Base-by-base conservation (phyloP, 2,888 invertebrate genomes). In the Cheilosia vulpina region DNA sequence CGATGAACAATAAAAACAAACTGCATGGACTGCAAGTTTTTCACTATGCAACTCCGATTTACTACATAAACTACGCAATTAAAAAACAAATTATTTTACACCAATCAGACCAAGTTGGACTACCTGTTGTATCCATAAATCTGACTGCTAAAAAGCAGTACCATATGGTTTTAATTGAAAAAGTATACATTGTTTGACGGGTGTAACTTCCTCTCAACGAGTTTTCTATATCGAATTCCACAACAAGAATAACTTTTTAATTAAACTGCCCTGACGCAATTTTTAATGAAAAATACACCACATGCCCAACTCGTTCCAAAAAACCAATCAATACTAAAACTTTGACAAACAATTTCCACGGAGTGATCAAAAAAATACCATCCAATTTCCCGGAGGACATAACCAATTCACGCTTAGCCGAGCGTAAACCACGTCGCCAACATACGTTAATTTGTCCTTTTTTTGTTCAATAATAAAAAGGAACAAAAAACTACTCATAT, bases 251-350 rank as follows among this genome's bases (percentile, higher is more conserved):
- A 38, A 47, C 47, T 47, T 47, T 47, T 47, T 17, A 47, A 47
- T 47, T 47, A 47, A 17, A 47, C 47, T n/a, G 17, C 17, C 45
- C 17, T 2, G 6, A n/a, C 45, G 2, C 15, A 9, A 3, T 7
- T 17, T 17, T 19, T 17, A 47, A 47, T 47, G 17, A 47, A 47
- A 47, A 47, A 9, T 9, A 47, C 47, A 19, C 17, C 62, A 43
- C 43, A 71, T 52, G 63, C 50, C 17, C 17, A 41, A 38, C 43
- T 47, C 60, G 1, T 9, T 52, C 43, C 24, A 11, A n/a, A 65
- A 11, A n/a, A 65, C 4, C 15, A 73, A 73, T 66, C 79, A 73
- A 73, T 80, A 34, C 50, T 11, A 31, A 53, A 52, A 73, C 53
- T 45, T 66, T 11, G 31, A 69, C 34, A 50, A 47, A 69, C 34